Conservation (phyloP, 23 tunicate species). For the Phallusia fumigata region DNA sequence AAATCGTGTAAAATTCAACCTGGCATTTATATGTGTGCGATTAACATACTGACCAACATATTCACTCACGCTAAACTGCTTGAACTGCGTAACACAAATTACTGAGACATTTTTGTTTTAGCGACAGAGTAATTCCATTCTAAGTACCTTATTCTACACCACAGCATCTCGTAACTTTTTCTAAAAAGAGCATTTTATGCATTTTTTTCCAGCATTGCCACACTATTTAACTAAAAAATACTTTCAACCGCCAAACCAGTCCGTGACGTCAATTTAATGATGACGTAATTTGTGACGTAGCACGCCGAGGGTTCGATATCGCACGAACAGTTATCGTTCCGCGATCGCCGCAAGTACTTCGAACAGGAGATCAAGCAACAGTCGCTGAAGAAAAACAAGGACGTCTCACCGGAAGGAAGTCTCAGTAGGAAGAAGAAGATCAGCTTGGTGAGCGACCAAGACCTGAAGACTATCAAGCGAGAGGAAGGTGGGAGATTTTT, state of each 20-base stretch:
- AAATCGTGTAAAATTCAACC: too few relatives aligned
- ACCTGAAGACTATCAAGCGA: conserved; percentile 59
- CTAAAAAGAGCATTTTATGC: too few relatives aligned
- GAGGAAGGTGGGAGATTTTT: conserved; percentile 97
- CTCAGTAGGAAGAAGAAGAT: conserved; percentile 61
- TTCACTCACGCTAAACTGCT: too few relatives aligned
- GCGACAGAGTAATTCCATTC: too few relatives aligned
- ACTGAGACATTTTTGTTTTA: too few relatives aligned
- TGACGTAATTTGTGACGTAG: not conserved
- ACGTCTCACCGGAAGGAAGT: conserved; percentile 28
- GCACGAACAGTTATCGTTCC: conserved; percentile 53
- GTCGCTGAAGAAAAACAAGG: conserved; percentile 33
- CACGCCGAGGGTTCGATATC: not conserved
- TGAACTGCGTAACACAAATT: too few relatives aligned
- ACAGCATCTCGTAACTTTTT: too few relatives aligned
- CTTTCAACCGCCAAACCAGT: not conserved
- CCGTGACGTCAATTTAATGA: not conserved
- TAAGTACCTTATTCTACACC: too few relatives aligned
- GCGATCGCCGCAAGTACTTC: conserved; percentile 81
- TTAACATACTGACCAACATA: too few relatives aligned
- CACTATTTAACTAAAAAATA: not conserved
- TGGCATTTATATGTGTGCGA: too few relatives aligned
- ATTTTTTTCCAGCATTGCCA: not conserved
- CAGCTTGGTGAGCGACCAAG: conserved; percentile 91
- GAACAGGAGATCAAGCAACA: conserved; percentile 60